A percentile compares a stretch with the other conserved stretches of the same genome.
Evolutionary conservation across 2,113 vertebrate genomes (phyloP).

Genomic region (Thamnophis sirtalis): DNA sequence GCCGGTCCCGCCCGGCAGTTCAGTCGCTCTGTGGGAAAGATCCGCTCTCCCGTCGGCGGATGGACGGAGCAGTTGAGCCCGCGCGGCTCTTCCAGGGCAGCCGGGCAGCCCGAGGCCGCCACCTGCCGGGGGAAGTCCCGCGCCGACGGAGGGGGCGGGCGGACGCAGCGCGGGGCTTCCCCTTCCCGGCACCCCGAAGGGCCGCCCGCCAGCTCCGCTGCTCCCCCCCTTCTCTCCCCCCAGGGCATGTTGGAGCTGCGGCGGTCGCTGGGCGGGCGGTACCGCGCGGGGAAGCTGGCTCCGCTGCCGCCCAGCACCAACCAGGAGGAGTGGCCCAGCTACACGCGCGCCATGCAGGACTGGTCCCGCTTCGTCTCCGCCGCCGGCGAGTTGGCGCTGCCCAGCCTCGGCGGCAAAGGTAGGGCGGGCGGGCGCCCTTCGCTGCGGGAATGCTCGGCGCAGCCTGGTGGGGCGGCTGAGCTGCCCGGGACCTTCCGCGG

Average conservation of each 20-base stretch:
- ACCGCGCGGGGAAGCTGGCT: slow-evolving; percentile 33
- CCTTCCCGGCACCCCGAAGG: background rate
- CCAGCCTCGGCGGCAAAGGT: slow-evolving; percentile 36
- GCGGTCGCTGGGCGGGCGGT: slow-evolving; percentile 20
- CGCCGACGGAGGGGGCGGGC: background rate
- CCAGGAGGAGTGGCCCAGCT: slow-evolving; percentile 46
- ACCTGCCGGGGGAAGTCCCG: background rate
- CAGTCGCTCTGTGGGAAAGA: too few species aligned
- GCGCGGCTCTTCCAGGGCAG: background rate
- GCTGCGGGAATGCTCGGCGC: background rate
- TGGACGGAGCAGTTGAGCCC: background rate
- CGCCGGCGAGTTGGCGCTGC: slow-evolving; percentile 42
- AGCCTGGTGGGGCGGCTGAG: too few species aligned
- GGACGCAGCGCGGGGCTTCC: too few species aligned
- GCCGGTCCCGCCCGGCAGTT: background rate
- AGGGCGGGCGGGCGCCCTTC: background rate
- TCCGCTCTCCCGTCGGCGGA: too few species aligned
- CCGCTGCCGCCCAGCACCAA: slow-evolving; percentile 33
- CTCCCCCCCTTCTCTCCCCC: rapidly evolving
- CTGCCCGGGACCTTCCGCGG: too few species aligned
- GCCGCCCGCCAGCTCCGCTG: background rate
- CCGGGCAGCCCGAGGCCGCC: background rate
- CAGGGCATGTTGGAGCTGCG: slow-evolving; percentile 48
- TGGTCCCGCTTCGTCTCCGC: slow-evolving; percentile 54
- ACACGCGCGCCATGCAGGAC: slow-evolving; percentile 47